phyloP scores from a whole-genome alignment of 2,113 vertebrate species.

The Psilopsiagon aymara region DNA sequence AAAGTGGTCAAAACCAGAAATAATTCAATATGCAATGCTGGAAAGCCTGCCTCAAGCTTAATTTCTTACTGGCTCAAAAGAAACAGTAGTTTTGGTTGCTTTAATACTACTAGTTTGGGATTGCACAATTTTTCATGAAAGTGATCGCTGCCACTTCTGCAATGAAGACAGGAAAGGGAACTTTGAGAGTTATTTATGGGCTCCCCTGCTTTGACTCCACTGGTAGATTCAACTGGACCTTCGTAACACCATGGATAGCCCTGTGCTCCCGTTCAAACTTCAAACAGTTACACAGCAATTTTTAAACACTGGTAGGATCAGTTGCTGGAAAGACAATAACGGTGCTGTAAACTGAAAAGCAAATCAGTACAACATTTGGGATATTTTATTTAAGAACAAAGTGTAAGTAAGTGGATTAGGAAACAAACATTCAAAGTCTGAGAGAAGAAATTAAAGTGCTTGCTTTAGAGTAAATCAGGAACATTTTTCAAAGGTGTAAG shows the following conservation, averaged over 20 bases:
- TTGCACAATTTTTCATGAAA: not conserved
- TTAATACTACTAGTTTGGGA: not conserved
- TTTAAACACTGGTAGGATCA: not conserved
- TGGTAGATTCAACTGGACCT: not conserved
- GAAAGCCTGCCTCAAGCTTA: not conserved
- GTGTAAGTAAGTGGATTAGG: not conserved
- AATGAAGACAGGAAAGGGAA: not conserved
- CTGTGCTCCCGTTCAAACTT: not conserved
- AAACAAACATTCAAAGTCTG: slow-evolving; percentile 24
- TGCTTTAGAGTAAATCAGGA: not conserved
- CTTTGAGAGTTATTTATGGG: rapidly evolving
- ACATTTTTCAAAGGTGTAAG: not conserved
- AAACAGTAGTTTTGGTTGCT: not conserved
- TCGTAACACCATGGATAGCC: rapidly evolving
- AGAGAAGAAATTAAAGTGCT: slow-evolving; percentile 28
- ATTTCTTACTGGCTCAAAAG: not conserved
- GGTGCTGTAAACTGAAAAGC: not conserved
- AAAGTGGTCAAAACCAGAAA: not conserved
- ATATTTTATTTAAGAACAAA: slow-evolving; percentile 53
- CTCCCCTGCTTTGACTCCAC: not conserved
- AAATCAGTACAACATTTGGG: not conserved
- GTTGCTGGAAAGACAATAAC: not conserved
- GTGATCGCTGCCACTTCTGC: not conserved
- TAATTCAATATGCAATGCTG: not conserved
- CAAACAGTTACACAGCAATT: not conserved